These are phyloP conservation scores for Gasterosteus nipponicus DNA, from an alignment of 2,113 vertebrate species.

Conservation along the genomic window DNA sequence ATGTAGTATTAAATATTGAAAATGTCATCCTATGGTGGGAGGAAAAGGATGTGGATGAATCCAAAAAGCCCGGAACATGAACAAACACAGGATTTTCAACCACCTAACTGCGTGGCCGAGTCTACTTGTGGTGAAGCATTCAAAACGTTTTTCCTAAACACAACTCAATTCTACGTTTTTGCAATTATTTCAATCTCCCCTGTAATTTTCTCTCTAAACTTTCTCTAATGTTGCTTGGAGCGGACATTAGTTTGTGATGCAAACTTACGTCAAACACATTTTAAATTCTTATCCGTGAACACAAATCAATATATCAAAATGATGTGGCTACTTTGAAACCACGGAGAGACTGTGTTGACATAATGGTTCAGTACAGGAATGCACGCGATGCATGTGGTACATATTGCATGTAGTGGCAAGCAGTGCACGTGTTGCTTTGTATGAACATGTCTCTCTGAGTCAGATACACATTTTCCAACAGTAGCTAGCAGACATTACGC, in stretches of 20 bases:
- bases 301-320: not conserved
- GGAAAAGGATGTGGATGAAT: not conserved
- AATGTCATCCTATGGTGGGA: not conserved
- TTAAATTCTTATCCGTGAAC: not conserved
- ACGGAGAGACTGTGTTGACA: no score
- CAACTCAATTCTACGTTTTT: not conserved
- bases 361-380: conserved; percentile 8
- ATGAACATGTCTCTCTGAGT: not conserved
- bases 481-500: not conserved
- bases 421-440: not conserved
- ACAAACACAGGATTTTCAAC: not conserved
- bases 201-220: not conserved
- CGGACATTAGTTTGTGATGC: not conserved
- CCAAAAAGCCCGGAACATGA: not conserved
- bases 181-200: not conserved
- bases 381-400: not conserved
- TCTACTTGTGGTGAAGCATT: not conserved
- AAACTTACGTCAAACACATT: no score
- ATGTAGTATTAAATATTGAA: not conserved
- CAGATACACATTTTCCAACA: not conserved
- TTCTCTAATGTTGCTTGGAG: not conserved
- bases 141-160: not conserved
- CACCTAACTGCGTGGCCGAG: not conserved
- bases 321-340: no score
- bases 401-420: not conserved